phyloP scores from a whole-genome alignment of 2,113 vertebrate species.

The Zosterops lateralis region DNA sequence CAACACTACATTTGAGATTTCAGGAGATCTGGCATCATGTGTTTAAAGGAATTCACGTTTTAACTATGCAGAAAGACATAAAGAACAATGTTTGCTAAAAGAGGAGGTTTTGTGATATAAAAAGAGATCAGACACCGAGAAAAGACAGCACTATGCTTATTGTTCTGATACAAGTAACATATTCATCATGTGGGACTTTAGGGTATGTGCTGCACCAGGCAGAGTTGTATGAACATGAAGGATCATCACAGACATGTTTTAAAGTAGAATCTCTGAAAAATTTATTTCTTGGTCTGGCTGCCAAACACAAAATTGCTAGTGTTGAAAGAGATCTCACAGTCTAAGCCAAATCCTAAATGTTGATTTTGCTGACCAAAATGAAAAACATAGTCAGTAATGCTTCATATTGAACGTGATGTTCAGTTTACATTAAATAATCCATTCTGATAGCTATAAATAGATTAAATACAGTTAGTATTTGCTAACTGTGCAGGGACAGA shows the following conservation, averaged over 20 bases:
- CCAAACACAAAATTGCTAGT: not conserved
- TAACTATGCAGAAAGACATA: not conserved
- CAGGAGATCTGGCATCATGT: not conserved
- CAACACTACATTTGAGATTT: not conserved
- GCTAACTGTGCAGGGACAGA: not conserved
- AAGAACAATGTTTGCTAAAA: not conserved
- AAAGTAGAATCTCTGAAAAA: not conserved
- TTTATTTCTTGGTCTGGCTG: not conserved
- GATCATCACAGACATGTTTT: not conserved
- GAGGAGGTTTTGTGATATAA: not conserved
- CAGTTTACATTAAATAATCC: not conserved
- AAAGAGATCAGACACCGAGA: not conserved
- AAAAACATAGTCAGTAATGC: not conserved
- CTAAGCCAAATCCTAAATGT: not conserved
- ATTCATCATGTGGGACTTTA: not conserved
- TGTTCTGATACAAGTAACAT: not conserved
- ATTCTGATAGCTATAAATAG: not conserved
- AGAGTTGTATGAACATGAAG: not conserved
- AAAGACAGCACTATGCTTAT: not conserved
- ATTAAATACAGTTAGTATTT: not conserved
- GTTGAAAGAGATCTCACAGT: not conserved
- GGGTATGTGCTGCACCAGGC: not conserved
- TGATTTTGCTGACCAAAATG: not conserved
- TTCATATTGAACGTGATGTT: not conserved
- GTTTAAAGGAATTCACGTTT: not conserved